Base-by-base conservation (phyloP, 2,888 invertebrate species). In the Drosophila mercatorum region DNA sequence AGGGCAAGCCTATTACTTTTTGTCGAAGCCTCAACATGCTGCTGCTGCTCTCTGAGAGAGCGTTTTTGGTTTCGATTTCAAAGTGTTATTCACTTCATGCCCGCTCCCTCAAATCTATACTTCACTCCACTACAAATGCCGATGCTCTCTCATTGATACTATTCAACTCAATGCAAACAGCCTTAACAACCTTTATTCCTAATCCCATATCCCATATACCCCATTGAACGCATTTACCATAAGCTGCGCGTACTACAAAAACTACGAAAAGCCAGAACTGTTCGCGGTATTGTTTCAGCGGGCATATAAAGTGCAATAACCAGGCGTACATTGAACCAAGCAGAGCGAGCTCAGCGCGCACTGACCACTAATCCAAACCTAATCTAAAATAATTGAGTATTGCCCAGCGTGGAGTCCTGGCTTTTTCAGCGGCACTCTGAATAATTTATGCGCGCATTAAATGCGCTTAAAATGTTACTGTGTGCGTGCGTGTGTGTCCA, bases 381-480 rank as follows among this genome's bases (percentile, higher is more conserved):
- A 85, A 85, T 89, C 89, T 81, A 89, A 85, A 89, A 89, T 85
- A 85, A 85, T 85, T 85, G 89, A 85, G 82, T 89, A 87, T 81
- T 70, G 86, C 75, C 71, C 78, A 53, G 68, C 63, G 67, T 52
- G 68, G 31, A 58, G 47, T 51, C 66, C 58, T 34, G 5, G 59
- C 63, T 65, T 69, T 72, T 74, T 55, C 65, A 61, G 36, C 68
- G 44, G 5, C 41, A 56, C 56, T 59, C 67, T 81, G 69, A 89
- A 89, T 89, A 79, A 85, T 85, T 89, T 85, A 85, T 87, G 89
- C 85, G 80, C 89, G 73, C 80, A 87, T 89, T 85, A 81, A 89
- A 80, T 87, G 85, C 72, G 74, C 80, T 85, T 81, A 77, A 80
- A 83, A 79, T 76, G 71, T 81, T 26, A 2, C 28, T 36, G 43